phyloP scores from a whole-genome alignment of 2,888 invertebrate species.

The Rosalia funebris region DNA sequence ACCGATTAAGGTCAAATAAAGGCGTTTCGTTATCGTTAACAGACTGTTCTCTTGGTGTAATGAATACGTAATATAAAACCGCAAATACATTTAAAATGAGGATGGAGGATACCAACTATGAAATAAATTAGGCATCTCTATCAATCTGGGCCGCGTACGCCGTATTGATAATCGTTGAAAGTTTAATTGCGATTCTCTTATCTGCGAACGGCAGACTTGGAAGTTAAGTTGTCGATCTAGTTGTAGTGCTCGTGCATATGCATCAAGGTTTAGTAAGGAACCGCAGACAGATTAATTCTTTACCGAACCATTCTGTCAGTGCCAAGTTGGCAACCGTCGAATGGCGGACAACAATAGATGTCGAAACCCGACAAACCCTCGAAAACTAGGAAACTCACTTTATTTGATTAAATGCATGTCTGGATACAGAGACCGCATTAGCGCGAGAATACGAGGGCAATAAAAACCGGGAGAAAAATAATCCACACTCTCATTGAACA shows the following conservation, averaged over 20 bases:
- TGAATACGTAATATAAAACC: no score
- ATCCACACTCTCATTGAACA: conserved; percentile 46
- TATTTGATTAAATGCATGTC: conserved; percentile 52
- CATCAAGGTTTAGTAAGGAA: conserved; percentile 17
- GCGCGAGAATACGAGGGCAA: conserved; percentile 38
- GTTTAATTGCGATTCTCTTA: conserved; percentile 39
- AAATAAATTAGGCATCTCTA: conserved; percentile 28
- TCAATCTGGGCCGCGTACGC: conserved; percentile 21
- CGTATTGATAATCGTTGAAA: conserved; percentile 29
- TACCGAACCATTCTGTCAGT: conserved; percentile 16
- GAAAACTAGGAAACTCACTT: conserved; percentile 52
- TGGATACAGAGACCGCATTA: conserved; percentile 43
- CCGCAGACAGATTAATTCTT: conserved; percentile 26
- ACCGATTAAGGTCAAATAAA: no score
- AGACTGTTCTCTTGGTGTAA: no score
- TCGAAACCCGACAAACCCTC: conserved; percentile 34
- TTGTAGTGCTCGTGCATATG: conserved; percentile 20
- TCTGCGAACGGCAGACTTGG: conserved; percentile 35
- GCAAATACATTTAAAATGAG: no score
- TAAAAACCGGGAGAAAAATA: conserved; percentile 46
- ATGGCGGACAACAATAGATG: conserved; percentile 35
- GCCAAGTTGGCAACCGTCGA: conserved; percentile 29
- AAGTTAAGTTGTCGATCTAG: conserved; percentile 33
- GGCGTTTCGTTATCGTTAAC: no score
- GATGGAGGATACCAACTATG: no score